Evolutionary conservation across 2,113 vertebrate species (phyloP).

Genomic region (Synchiropus splendidus): DNA sequence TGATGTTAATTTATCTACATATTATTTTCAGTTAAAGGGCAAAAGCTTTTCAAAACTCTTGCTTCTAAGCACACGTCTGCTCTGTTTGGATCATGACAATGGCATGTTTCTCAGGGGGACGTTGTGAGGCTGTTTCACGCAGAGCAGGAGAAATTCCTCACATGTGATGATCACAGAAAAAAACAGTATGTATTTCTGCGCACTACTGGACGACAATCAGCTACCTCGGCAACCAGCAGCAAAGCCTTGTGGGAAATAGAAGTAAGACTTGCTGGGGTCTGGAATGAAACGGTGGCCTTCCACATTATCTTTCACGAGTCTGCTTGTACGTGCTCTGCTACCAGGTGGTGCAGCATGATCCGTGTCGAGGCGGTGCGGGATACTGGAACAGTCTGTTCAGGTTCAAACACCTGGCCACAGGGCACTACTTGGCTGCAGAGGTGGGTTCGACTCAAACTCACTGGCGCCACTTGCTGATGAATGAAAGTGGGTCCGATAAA

Average conservation of each 20-base stretch:
- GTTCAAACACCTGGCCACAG: constrained; percentile 96
- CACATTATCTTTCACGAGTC: background rate
- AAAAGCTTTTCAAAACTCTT: background rate
- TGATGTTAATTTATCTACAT: too few species aligned
- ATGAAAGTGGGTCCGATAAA: too few species aligned
- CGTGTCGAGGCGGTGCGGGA: constrained; percentile 88
- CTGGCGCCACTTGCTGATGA: background rate
- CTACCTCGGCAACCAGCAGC: constrained; percentile 95
- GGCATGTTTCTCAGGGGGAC: constrained; percentile 73
- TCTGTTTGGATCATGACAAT: background rate
- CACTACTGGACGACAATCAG: constrained; percentile 90
- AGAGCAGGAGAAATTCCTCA: constrained; percentile 97
- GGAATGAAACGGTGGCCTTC: background rate
- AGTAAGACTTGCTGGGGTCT: constrained; percentile 56
- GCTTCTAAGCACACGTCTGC: background rate
- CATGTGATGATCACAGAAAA: constrained; percentile 93
- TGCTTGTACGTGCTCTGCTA: constrained; percentile 9
- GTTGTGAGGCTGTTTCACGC: constrained; percentile 95
- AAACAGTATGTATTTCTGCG: constrained; percentile 95
- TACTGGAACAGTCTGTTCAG: constrained; percentile 99
- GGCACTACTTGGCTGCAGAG: constrained; percentile 95
- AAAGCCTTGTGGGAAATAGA: constrained; percentile 98
- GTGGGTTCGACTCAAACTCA: constrained; percentile 53
- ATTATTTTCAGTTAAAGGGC: too few species aligned
- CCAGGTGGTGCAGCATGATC: constrained; percentile 90